Conservation (phyloP, 2,888 invertebrate genomes). For the Synanthedon andrenaeformis region DNA sequence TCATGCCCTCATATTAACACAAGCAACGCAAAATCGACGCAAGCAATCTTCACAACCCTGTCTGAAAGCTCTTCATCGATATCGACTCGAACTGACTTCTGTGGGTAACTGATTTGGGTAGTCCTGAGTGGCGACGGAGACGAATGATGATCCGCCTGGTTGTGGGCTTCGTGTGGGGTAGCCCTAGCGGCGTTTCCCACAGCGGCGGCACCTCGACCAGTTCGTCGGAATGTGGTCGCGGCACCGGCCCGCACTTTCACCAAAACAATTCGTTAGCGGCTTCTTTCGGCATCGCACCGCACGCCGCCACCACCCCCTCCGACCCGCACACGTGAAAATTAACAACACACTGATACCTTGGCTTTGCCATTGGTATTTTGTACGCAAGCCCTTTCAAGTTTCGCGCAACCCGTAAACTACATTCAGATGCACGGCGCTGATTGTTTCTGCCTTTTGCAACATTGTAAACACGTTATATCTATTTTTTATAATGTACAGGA, state of each 20-base stretch:
- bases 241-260: constrained; percentile 70
- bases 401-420: constrained; percentile 21
- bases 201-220: constrained; percentile 66
- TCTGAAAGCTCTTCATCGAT: too few relatives aligned
- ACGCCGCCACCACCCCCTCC: constrained; percentile 33
- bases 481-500: too few relatives aligned
- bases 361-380: constrained; percentile 47
- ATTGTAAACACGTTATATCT: too few relatives aligned
- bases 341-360: constrained; percentile 53
- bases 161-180: constrained; percentile 53
- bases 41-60: too few relatives aligned
- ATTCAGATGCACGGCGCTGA: not conserved
- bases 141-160: too few relatives aligned
- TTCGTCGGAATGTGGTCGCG: constrained; percentile 69
- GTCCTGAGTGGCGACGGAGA: too few relatives aligned
- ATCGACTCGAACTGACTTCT: too few relatives aligned
- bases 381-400: constrained; percentile 39
- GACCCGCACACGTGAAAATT: constrained; percentile 58
- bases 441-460: too few relatives aligned
- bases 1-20: too few relatives aligned
- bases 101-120: too few relatives aligned
- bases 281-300: constrained; percentile 66
- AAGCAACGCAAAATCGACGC: too few relatives aligned
- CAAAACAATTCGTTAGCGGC: constrained; percentile 70
- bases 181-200: constrained; percentile 68